Evolutionary conservation across 2,888 invertebrate genomes (phyloP), one percentile per base, ranked within the genome.

Genomic region (Theretra japonica): DNA sequence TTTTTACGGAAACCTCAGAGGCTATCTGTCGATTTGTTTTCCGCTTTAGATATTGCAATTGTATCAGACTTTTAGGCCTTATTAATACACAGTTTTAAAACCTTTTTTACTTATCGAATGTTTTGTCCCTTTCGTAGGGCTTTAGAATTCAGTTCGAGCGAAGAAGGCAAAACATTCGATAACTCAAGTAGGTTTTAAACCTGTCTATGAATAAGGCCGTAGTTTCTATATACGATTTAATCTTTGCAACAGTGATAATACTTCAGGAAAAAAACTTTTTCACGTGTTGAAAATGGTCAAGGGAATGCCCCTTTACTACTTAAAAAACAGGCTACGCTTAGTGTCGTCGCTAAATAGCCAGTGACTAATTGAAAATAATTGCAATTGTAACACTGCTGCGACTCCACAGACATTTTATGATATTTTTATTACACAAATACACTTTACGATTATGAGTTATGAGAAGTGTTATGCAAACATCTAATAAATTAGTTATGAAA

Each of bases 1-100:
- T 80, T 86, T 69, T 33, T 33, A 72, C 90, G 91, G 91, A 90
- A 93, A 90, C 88, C 76, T 82, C 75, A 76, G 74, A 79, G 73
- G 15, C 23, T 30, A 69, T 58, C 53, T 70, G 59, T 60, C 68
- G 62, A 33, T 62, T 62, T 33, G 62, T 41, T 48, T 65, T 48
- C 41, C 48, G 48, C 65, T 48, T 17, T 23, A 65, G 65, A 65
- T 65, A 65, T 65, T 48, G 0, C n/a, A 62, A 57, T 41, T 41
- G 41, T 41, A 15, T 41, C 41, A 41, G 11, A 41, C 11, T 41
- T 41, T 41, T 41, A n/a, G n/a, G n/a, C n/a, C n/a, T n/a, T n/a
- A n/a, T n/a, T n/a, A n/a, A n/a, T n/a, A n/a, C n/a, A n/a, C n/a
- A n/a, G n/a, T n/a, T n/a, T n/a, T n/a, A n/a, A n/a, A n/a, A n/a